Evolutionary conservation across 2,113 vertebrate genomes (phyloP).

Genomic region (Paracanthobrama guichenoti): DNA sequence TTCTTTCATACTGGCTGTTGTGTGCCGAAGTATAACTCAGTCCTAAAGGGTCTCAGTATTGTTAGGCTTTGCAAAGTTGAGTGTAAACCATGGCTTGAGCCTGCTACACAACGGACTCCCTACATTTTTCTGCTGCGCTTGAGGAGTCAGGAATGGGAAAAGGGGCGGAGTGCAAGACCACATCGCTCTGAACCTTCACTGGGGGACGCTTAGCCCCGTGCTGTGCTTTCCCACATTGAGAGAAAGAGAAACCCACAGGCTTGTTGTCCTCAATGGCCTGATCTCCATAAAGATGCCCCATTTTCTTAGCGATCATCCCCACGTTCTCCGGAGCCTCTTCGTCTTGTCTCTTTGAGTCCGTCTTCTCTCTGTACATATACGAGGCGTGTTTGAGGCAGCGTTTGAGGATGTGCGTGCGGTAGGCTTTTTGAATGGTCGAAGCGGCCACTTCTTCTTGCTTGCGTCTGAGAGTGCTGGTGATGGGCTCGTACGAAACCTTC

Average conservation of each 20-base stretch:
- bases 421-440: conserved; percentile 87
- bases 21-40: background rate
- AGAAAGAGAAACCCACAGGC: background rate
- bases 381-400: conserved; percentile 81
- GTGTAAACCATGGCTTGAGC: background rate
- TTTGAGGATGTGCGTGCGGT: conserved; percentile 82
- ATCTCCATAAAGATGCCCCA: conserved; percentile 75
- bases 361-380: conserved; percentile 78
- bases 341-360: background rate
- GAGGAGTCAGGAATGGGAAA: conserved; percentile 1
- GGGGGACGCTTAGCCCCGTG: background rate
- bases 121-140: conserved; percentile 60
- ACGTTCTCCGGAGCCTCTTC: conserved; percentile 73
- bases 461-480: conserved; percentile 89
- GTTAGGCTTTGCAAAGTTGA: background rate
- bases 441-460: conserved; percentile 93
- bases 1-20: background rate
- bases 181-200: conserved; percentile 66
- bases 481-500: conserved; percentile 90
- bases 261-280: background rate
- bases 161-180: conserved; percentile 65
- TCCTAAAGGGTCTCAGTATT: conserved; percentile 11
- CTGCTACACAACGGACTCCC: conserved; percentile 81
- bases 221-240: background rate
- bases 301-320: conserved; percentile 76